phyloP scores from a whole-genome alignment of 2,797 vertebrate species.

The Limnodromus scolopaceus region DNA sequence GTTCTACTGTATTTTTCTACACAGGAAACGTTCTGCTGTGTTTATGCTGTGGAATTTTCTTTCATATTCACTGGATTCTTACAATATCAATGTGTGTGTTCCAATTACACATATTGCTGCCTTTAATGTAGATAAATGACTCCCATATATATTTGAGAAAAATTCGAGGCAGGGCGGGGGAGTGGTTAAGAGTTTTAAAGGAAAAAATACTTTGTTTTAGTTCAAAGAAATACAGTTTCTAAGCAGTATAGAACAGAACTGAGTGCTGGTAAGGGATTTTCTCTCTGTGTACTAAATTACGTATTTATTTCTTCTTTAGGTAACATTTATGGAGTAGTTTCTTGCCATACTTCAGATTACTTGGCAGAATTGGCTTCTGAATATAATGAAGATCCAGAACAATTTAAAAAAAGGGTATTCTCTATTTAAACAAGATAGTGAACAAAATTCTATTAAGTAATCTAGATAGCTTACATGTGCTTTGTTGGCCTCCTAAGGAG shows the following conservation, averaged over 20 bases:
- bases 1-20: background rate
- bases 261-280: background rate
- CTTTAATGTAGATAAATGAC: background rate
- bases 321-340: slow-evolving; percentile 16
- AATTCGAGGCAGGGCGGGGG: rapidly evolving
- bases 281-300: background rate
- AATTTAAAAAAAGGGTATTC: slow-evolving; percentile 78
- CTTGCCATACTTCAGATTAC: slow-evolving; percentile 55
- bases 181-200: background rate
- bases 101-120: background rate
- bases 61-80: background rate
- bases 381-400: slow-evolving; percentile 67
- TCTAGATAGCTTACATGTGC: background rate
- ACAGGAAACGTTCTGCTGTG: background rate
- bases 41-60: background rate
- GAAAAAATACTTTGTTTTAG: background rate
- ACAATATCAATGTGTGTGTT: background rate
- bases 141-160: background rate
- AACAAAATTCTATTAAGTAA: background rate
- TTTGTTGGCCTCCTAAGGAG: background rate
- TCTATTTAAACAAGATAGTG: background rate
- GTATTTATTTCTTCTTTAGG: slow-evolving; percentile 34
- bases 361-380: slow-evolving; percentile 60
- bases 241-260: background rate
- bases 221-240: background rate